These are phyloP conservation scores for Tringa solitaria DNA, from an alignment of 2,113 vertebrate genomes.

Conservation along the genomic window DNA sequence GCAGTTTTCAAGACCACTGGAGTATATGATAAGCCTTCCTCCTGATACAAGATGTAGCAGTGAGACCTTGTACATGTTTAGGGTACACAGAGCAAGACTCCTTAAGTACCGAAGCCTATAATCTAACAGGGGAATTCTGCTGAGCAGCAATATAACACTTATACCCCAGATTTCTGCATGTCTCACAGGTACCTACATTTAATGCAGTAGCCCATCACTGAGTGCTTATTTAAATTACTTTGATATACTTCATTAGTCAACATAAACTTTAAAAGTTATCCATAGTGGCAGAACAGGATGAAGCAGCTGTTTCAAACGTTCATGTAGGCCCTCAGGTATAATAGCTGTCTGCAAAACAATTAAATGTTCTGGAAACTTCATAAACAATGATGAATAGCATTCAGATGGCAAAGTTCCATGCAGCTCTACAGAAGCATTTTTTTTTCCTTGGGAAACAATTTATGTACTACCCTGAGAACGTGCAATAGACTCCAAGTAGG, in stretches of 20 bases:
- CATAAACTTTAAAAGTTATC: background rate
- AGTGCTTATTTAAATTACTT: background rate
- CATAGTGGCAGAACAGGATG: background rate
- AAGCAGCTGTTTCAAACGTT: background rate
- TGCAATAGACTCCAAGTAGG: background rate
- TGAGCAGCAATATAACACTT: background rate
- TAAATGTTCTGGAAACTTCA: background rate
- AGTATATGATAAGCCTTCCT: background rate
- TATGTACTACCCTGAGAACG: background rate
- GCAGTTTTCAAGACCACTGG: background rate
- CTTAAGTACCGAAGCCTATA: background rate
- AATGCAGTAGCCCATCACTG: background rate
- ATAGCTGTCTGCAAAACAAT: background rate
- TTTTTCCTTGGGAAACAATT: background rate
- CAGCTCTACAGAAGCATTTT: background rate
- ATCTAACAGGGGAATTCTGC: background rate
- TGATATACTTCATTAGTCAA: background rate
- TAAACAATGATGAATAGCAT: background rate
- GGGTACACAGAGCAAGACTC: background rate
- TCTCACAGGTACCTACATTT: background rate
- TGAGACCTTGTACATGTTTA: background rate
- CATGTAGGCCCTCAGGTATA: background rate
- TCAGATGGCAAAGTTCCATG: background rate
- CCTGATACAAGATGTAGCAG: background rate
- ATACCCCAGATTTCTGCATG: background rate